Percentiles rank a stretch among this genome's conserved stretches.
These are phyloP conservation scores for Malacoctenus gilli DNA, from an alignment of 2,797 vertebrate genomes.

Conservation along the genomic window DNA sequence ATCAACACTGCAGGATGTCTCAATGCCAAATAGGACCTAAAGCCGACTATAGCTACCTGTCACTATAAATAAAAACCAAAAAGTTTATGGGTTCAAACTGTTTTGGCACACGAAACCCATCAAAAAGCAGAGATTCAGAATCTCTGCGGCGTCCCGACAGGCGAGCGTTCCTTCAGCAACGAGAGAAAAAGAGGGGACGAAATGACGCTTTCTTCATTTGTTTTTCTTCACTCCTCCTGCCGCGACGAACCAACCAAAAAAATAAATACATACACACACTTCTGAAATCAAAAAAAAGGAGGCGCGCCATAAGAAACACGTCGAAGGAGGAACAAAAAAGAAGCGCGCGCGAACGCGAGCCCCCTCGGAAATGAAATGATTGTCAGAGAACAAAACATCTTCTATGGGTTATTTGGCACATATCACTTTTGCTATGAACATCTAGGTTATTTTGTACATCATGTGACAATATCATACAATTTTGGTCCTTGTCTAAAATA, in stretches of 20 bases:
- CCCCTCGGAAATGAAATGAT: conserved; percentile 85
- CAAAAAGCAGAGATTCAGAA: conserved; percentile 76
- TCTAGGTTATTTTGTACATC: conserved; percentile 86
- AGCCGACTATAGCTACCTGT: conserved; percentile 68
- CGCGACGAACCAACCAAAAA: conserved; percentile 79
- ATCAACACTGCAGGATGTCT: conserved; percentile 68
- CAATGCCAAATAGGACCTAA: conserved; percentile 66
- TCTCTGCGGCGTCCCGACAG: conserved; percentile 63
- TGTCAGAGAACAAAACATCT: conserved; percentile 86
- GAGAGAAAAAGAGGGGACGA: conserved; percentile 67
- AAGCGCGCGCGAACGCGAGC: conserved; percentile 74
- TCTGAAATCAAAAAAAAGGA: conserved; percentile 82
- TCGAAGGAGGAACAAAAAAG: conserved; percentile 26
- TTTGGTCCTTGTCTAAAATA: conserved; percentile 96
- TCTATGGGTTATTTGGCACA: conserved; percentile 90
- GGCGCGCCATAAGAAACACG: conserved; percentile 63
- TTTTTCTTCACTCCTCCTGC: conserved; percentile 74
- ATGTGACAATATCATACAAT: conserved; percentile 85
- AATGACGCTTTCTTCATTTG: conserved; percentile 64
- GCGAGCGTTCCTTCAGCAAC: conserved; percentile 76
- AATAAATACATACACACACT: conserved; percentile 88
- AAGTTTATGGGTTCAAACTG: conserved; percentile 71
- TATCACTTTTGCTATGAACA: conserved; percentile 82
- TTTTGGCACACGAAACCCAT: conserved; percentile 81
- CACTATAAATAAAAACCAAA: conserved; percentile 78